These are phyloP conservation scores for Elysia crispata DNA, from an alignment of 2,888 invertebrate genomes.

Conservation along the genomic window DNA sequence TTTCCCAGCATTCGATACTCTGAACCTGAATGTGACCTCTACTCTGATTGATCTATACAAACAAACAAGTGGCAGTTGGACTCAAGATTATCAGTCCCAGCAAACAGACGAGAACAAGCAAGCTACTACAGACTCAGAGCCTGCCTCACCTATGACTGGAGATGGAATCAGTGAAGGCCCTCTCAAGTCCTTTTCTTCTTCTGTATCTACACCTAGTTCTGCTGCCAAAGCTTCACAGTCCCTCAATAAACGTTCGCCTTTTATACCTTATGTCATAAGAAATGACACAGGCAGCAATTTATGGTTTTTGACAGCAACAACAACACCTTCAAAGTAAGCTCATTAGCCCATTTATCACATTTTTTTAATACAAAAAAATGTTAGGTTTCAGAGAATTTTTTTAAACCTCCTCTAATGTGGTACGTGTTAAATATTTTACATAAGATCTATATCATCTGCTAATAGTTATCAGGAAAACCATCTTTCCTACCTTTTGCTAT, in stretches of 20 bases:
- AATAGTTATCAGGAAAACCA: no score
- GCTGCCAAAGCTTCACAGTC: slow-evolving; percentile 29
- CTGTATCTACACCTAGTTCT: neutral
- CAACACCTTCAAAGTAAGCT: slow-evolving; percentile 73
- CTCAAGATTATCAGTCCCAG: slow-evolving; percentile 79
- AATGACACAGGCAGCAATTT: slow-evolving; percentile 93
- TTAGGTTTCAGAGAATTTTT: no score
- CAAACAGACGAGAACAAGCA: slow-evolving; percentile 30
- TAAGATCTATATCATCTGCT: no score
- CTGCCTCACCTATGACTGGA: neutral
- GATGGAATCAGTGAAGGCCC: neutral
- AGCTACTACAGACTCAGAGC: neutral
- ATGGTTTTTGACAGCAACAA: slow-evolving; percentile 89
- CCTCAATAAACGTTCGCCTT: slow-evolving; percentile 86
- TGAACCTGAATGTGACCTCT: slow-evolving; percentile 93
- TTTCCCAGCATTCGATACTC: slow-evolving; percentile 82
- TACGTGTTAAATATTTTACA: no score
- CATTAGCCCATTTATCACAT: neutral
- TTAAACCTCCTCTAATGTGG: no score
- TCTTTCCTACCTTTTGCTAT: no score
- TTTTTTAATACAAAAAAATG: neutral
- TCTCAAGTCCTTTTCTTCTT: no score
- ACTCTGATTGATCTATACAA: slow-evolving; percentile 90
- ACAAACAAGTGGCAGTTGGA: slow-evolving; percentile 88
- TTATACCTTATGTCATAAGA: slow-evolving; percentile 94